These are phyloP conservation scores for Troilus luridus DNA, from an alignment of 2,888 invertebrate genomes.

Conservation along the genomic window DNA sequence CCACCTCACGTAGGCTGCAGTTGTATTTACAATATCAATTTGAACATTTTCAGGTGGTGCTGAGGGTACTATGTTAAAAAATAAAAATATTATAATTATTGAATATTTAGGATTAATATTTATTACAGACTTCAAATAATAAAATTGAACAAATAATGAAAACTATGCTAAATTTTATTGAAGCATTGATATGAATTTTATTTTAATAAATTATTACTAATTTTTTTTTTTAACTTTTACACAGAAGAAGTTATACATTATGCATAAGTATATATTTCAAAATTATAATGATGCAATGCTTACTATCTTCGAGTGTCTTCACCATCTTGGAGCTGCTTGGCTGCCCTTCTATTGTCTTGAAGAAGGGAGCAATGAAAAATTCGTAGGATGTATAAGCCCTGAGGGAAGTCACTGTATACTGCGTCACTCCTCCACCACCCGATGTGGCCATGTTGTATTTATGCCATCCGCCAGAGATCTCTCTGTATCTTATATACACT, in stretches of 20 bases:
- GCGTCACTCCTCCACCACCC: constrained; percentile 68
- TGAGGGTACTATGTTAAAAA: constrained; percentile 77
- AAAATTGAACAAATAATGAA: neutral
- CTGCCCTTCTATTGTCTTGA: constrained; percentile 88
- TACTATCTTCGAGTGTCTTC: constrained; percentile 69
- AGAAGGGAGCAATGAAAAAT: constrained; percentile 93
- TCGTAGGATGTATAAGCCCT: constrained; percentile 91
- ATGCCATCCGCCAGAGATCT: constrained; percentile 75
- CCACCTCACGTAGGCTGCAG: constrained; percentile 87
- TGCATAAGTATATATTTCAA: neutral
- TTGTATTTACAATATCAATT: constrained; percentile 85
- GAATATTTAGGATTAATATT: neutral
- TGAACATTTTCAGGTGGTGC: constrained; percentile 85
- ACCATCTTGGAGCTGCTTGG: constrained; percentile 92
- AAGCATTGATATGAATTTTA: too few species aligned
- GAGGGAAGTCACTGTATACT: constrained; percentile 83
- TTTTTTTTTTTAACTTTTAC: neutral
- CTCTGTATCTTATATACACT: constrained; percentile 79
- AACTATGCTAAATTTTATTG: too few species aligned
- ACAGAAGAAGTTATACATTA: neutral
- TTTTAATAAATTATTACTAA: too few species aligned
- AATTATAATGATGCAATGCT: constrained; percentile 42
- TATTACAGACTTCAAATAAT: neutral
- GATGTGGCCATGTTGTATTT: constrained; percentile 82
- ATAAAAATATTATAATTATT: neutral